phyloP scores from a whole-genome alignment of 1,140 invertebrate genomes.

The Halyomorpha halys region DNA sequence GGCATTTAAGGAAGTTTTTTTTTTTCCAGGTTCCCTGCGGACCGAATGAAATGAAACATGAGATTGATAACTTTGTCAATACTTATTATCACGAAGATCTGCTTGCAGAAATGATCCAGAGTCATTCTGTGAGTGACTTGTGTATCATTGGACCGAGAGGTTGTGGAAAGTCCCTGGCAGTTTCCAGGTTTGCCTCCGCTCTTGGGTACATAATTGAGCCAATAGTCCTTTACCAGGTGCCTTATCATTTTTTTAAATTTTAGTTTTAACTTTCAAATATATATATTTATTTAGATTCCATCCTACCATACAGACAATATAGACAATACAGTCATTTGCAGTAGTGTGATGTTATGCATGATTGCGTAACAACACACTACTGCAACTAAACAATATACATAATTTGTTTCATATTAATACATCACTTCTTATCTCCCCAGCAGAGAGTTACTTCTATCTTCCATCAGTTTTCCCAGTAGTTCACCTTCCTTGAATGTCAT shows the following conservation, averaged over 20 bases:
- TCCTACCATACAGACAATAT: too few species aligned
- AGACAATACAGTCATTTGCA: too few species aligned
- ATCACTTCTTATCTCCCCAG: too few species aligned
- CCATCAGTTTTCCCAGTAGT: too few species aligned
- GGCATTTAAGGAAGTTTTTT: background rate
- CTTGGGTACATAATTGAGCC: conserved; percentile 73
- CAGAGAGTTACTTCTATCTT: too few species aligned
- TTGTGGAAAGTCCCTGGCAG: conserved; percentile 79
- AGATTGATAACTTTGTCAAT: conserved; percentile 33
- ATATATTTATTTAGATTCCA: too few species aligned
- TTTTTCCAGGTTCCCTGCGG: conserved; percentile 18
- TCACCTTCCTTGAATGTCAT: too few species aligned
- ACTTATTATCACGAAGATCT: conserved; percentile 71
- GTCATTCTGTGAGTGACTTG: conserved; percentile 68
- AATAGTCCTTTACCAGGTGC: conserved; percentile 78
- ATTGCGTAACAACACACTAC: too few species aligned
- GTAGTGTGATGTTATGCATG: too few species aligned
- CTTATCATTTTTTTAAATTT: background rate
- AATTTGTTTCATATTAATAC: too few species aligned
- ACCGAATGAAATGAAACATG: background rate
- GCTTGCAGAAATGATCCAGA: conserved; percentile 65
- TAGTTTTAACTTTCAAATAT: background rate
- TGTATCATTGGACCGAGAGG: conserved; percentile 84
- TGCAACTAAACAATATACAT: too few species aligned
- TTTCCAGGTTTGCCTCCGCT: conserved; percentile 61